A percentile compares a stretch with the other conserved stretches of the same genome.
phyloP scores from a whole-genome alignment of 1,140 invertebrate genomes.

The Pseudomyrmex concolor region DNA sequence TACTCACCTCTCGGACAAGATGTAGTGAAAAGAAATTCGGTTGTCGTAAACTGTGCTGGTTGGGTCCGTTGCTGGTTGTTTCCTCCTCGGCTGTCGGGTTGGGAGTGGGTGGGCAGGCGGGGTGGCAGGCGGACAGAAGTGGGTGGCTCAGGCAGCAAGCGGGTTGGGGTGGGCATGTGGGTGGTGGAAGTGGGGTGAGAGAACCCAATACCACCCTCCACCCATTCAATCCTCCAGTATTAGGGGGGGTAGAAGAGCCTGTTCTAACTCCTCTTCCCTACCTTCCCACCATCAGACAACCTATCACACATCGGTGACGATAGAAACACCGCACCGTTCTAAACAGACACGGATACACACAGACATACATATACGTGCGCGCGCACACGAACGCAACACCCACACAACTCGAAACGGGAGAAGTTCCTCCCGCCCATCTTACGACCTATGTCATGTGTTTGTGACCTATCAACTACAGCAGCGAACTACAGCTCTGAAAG shows the following conservation, averaged over 20 bases:
- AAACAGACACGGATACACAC: slow-evolving; percentile 39
- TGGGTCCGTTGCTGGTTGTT: slow-evolving; percentile 83
- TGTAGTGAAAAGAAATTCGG: slow-evolving; percentile 66
- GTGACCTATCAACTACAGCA: too few relatives aligned
- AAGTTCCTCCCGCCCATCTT: slow-evolving; percentile 36
- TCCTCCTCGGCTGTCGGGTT: slow-evolving; percentile 85
- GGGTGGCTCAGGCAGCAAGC: slow-evolving; percentile 77
- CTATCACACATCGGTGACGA: slow-evolving; percentile 14
- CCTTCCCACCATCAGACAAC: slow-evolving; percentile 53
- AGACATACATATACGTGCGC: slow-evolving; percentile 2
- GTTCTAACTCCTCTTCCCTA: slow-evolving; percentile 59
- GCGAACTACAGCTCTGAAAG: too few relatives aligned
- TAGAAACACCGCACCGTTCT: slow-evolving; percentile 19
- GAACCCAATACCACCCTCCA: slow-evolving; percentile 82
- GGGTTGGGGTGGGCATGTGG: slow-evolving; percentile 70
- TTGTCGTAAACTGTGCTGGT: slow-evolving; percentile 76
- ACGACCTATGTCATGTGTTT: too few relatives aligned
- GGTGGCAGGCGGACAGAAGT: slow-evolving; percentile 82
- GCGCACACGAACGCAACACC: not conserved
- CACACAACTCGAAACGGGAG: not conserved
- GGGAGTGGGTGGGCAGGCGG: slow-evolving; percentile 85
- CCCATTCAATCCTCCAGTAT: slow-evolving; percentile 79
- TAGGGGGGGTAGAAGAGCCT: slow-evolving; percentile 78
- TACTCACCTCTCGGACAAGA: slow-evolving; percentile 58
- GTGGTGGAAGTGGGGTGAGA: slow-evolving; percentile 81